phyloP scores from a whole-genome alignment of 2,888 invertebrate species.

The Erebia ligea region DNA sequence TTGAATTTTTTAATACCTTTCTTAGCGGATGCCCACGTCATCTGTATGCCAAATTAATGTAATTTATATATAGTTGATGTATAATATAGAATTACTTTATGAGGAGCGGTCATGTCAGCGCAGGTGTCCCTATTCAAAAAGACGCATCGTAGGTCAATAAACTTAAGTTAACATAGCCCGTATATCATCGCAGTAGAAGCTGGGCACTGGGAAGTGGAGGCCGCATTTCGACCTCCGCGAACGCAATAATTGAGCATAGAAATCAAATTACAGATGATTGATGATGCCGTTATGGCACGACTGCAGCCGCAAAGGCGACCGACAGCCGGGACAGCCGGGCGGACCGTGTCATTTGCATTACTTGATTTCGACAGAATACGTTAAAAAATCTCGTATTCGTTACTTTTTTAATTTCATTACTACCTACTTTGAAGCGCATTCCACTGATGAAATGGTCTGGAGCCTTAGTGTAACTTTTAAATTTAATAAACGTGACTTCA shows the following conservation, averaged over 20 bases:
- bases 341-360: conserved; percentile 77
- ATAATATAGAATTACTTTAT: not conserved
- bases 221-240: conserved; percentile 73
- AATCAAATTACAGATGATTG: conserved; percentile 83
- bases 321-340: conserved; percentile 62
- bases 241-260: conserved; percentile 83
- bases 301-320: conserved; percentile 74
- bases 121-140: conserved; percentile 25
- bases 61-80: not conserved
- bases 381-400: conserved; percentile 4
- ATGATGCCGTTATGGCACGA: conserved; percentile 81
- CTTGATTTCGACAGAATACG: conserved; percentile 68
- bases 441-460: no score
- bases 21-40: no score
- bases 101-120: conserved; percentile 17
- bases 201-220: conserved; percentile 64
- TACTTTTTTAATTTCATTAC: not conserved
- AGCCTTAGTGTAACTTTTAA: no score
- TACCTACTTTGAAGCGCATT: not conserved
- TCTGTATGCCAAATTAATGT: not conserved
- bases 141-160: conserved; percentile 36
- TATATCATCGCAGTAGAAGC: conserved; percentile 50
- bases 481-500: no score
- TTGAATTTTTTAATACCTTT: no score
- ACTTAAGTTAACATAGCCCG: conserved; percentile 39